Base-by-base conservation (phyloP, 2,113 vertebrate species). In the Suncus etruscus region DNA sequence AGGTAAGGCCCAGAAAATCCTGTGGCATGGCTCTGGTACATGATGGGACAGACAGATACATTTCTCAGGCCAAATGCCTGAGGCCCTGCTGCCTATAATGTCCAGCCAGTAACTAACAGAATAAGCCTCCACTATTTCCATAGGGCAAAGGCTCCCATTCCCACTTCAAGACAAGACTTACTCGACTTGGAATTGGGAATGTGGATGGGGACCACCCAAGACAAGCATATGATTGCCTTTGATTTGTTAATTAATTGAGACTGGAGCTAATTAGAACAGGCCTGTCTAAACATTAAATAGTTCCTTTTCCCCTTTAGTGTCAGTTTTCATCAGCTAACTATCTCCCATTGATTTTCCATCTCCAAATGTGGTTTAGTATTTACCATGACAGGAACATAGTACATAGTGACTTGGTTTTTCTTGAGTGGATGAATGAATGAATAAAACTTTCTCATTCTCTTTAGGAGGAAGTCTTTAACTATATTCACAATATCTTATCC, bases 391-490 rank as follows among this genome's bases (percentile, higher is more conserved):
- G 11, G 6, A 66, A 69, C 11, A 65, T 81, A 76, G 22, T 80
- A 54, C 54, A 20, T 54, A 31, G 25, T 81, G 79, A 91, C 25
- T 76, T 16, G 69, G 14, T 65, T 76, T 77, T 83, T 45, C 51
- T 48, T 31, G 10, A 84, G 54, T 88, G 68, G 77, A 39, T 63
- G 48, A 89, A 24, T 76, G 66, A 84, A 31, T 87, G 48, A 50
- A 61, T 80, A 58, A 27, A 31, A 22, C 32, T 88, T 27, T 14
- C 93, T 95, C 96, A 25, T 97, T 48, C 32, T 82, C 86, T 95
- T 51, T 96, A 99, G 99, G 98, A 98, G 90, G 99, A 99, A 90
- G 97, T 99, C 94, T 99, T 99, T 97, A 99, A 97, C 96, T 99
- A 99, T 72, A 98, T 99, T 92, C 99, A 99, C 96, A 99, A 99